phyloP scores from a whole-genome alignment of 2,113 vertebrate species.

The Embiotoca jacksoni region DNA sequence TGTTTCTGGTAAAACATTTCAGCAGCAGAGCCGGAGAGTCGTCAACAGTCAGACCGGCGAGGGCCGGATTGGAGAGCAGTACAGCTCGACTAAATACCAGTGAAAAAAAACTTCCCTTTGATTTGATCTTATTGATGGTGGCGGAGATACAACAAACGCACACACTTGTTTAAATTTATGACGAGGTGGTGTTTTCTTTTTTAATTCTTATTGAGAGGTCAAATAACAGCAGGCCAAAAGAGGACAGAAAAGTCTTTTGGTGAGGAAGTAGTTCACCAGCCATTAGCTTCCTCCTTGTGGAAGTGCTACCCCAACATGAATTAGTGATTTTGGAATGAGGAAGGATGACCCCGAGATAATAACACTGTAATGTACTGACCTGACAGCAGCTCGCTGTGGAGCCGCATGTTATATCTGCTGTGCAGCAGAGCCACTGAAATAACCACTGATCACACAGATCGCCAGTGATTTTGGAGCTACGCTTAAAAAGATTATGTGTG shows the following conservation, averaged over 20 bases:
- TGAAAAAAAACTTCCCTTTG: not conserved
- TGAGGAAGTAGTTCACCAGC: slow-evolving; percentile 1
- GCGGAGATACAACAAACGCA: slow-evolving; percentile 4
- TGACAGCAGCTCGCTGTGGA: slow-evolving; percentile 52
- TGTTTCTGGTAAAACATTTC: not conserved
- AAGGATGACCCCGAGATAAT: slow-evolving; percentile 49
- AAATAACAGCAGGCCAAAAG: not conserved
- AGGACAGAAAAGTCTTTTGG: slow-evolving; percentile 1
- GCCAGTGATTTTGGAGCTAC: slow-evolving; percentile 43
- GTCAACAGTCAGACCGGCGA: not conserved
- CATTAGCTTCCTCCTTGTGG: slow-evolving; percentile 3
- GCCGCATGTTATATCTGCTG: slow-evolving; percentile 51
- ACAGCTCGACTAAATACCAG: too few relatives aligned
- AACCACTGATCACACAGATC: slow-evolving; percentile 54
- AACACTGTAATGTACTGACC: slow-evolving; percentile 50
- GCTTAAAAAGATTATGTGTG: slow-evolving; percentile 31
- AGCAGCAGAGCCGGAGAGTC: not conserved
- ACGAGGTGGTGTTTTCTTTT: not conserved
- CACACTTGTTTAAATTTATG: not conserved
- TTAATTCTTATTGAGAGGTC: not conserved
- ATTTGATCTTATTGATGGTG: slow-evolving; percentile 7
- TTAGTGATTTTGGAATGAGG: slow-evolving; percentile 45
- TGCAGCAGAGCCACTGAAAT: slow-evolving; percentile 61
- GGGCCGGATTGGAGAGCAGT: not conserved
- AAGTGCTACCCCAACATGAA: slow-evolving; percentile 22